A percentile compares a stretch with the other conserved stretches of the same genome.
Evolutionary conservation across 2,797 vertebrate species (phyloP).

Genomic region (Acrocephalus scirpaceus): DNA sequence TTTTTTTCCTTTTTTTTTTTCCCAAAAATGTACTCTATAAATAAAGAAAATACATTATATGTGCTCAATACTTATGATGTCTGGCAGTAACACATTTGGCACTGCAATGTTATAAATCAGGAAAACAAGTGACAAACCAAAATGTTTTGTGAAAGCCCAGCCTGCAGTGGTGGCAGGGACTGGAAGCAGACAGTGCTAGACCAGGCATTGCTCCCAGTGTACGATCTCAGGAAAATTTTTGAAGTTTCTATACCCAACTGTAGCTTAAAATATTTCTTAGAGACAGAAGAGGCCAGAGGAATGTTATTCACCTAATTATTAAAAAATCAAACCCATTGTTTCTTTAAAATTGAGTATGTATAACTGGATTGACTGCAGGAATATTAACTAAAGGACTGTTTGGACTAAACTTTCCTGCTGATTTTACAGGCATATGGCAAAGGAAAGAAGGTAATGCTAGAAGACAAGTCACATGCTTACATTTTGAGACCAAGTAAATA

Average conservation of each 20-base stretch:
- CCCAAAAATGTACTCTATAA: not conserved
- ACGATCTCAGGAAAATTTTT: not conserved
- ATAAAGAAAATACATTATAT: not conserved
- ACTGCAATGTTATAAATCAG: fast-evolving
- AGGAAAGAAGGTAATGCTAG: not conserved
- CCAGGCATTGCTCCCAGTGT: not conserved
- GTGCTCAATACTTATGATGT: not conserved
- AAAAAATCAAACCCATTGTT: not conserved
- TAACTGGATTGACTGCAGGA: not conserved
- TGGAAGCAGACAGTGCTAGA: not conserved
- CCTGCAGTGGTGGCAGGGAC: not conserved
- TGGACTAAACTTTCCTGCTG: not conserved
- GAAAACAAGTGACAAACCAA: not conserved
- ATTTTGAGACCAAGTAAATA: constrained; percentile 77
- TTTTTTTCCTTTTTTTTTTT: not conserved
- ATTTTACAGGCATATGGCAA: not conserved
- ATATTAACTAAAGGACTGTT: not conserved
- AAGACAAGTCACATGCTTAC: constrained; percentile 71
- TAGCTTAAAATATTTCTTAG: not conserved
- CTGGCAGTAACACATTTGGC: not conserved
- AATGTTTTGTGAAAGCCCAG: not conserved
- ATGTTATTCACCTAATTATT: not conserved
- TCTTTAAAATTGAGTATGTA: not conserved
- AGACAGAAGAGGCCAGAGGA: not conserved
- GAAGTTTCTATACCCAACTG: not conserved